A percentile compares a stretch with the other conserved stretches of the same genome.
These are phyloP conservation scores for Botia almorhae DNA, from an alignment of 2,797 vertebrate species.

Conservation along the genomic window DNA sequence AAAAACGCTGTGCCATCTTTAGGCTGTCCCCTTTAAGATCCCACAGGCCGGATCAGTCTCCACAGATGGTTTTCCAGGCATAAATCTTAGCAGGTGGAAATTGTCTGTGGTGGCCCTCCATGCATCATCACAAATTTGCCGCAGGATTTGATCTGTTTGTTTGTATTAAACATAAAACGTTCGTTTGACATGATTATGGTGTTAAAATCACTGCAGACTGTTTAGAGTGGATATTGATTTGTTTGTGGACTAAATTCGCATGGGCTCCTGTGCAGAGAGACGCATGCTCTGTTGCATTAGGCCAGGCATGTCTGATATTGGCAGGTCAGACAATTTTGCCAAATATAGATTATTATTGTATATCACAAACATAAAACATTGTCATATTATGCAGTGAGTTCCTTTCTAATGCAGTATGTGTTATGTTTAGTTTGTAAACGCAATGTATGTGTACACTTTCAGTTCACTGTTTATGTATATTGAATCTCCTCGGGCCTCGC, in stretches of 20 bases:
- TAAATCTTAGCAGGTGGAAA: conserved; percentile 42
- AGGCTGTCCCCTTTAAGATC: conserved; percentile 47
- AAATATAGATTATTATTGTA: too few species aligned
- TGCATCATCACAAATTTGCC: too few species aligned
- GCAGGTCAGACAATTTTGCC: conserved; percentile 66
- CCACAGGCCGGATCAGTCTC: neutral
- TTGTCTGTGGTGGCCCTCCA: conserved; percentile 15
- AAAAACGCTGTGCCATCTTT: conserved; percentile 16
- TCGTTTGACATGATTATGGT: conserved; percentile 20
- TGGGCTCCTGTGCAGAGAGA: conserved; percentile 47
- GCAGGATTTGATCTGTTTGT: conserved; percentile 8
- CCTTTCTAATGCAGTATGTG: too few species aligned
- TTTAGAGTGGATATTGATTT: conserved; percentile 59
- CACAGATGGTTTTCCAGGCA: conserved; percentile 3
- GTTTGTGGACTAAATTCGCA: conserved; percentile 48
- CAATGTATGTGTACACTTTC: too few species aligned
- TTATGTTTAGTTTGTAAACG: too few species aligned
- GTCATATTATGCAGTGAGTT: too few species aligned
- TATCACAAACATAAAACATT: too few species aligned
- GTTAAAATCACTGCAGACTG: conserved; percentile 14
- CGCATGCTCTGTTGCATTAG: conserved; percentile 66
- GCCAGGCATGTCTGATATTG: conserved; percentile 52
- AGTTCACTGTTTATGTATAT: too few species aligned
- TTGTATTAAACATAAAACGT: neutral
- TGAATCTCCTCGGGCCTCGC: conserved; percentile 49